phyloP scores from a whole-genome alignment of 2,797 vertebrate genomes.

The Leucoraja ocellata region DNA sequence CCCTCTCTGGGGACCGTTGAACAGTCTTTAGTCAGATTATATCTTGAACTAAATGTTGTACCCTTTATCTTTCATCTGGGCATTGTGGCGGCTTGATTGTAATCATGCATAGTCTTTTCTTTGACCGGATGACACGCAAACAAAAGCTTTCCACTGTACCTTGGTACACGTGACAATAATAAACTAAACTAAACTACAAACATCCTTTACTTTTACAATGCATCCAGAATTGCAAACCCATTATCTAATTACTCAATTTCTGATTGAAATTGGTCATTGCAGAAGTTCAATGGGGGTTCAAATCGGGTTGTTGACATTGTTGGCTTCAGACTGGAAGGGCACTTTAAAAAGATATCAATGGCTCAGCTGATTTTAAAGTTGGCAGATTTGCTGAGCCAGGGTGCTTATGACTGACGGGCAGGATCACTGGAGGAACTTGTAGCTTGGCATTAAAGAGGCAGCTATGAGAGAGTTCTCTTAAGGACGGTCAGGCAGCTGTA shows the following conservation, averaged over 20 bases:
- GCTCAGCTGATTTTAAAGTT: background rate
- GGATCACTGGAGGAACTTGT: background rate
- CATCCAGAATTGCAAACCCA: background rate
- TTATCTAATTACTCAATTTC: background rate
- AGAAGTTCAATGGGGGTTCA: background rate
- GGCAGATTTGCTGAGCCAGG: background rate
- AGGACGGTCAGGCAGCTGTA: background rate
- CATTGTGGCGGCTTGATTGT: too few species aligned
- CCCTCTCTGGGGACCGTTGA: too few species aligned
- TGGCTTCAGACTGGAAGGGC: background rate
- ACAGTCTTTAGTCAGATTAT: too few species aligned
- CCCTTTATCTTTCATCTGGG: too few species aligned
- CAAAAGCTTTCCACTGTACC: too few species aligned
- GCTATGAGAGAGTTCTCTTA: background rate
- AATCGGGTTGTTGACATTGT: background rate
- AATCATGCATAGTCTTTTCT: too few species aligned
- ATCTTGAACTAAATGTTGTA: too few species aligned
- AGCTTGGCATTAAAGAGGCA: background rate
- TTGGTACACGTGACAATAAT: too few species aligned
- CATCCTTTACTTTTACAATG: background rate
- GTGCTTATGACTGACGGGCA: background rate
- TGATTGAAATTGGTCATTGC: too few species aligned
- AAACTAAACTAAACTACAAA: too few species aligned
- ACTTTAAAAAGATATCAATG: background rate
- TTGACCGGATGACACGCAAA: too few species aligned